Percentiles rank a stretch among this genome's conserved stretches.
These are phyloP conservation scores for Rhynchotus rufescens DNA, from an alignment of 2,797 vertebrate genomes.

Conservation along the genomic window DNA sequence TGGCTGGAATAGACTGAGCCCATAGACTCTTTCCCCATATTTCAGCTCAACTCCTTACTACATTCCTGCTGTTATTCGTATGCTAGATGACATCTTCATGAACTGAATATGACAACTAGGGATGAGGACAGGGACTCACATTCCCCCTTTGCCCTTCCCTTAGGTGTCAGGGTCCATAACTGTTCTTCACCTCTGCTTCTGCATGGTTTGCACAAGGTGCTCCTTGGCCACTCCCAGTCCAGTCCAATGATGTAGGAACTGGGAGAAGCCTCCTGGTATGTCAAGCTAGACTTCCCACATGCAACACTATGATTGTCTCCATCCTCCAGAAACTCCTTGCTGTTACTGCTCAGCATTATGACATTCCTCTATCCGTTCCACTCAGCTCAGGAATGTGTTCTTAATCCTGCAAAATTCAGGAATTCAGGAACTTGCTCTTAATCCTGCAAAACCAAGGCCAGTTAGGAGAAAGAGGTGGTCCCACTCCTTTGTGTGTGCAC, in stretches of 20 bases:
- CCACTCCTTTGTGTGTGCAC: neutral
- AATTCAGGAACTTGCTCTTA: neutral
- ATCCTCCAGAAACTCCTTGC: neutral
- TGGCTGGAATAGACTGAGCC: neutral
- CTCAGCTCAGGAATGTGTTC: neutral
- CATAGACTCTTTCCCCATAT: neutral
- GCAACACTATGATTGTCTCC: neutral
- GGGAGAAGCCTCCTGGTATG: neutral
- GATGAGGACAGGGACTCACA: neutral
- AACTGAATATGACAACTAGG: neutral
- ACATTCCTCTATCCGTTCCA: neutral
- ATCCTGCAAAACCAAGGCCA: neutral
- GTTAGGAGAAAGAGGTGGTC: neutral
- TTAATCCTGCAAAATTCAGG: neutral
- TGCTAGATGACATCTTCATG: neutral
- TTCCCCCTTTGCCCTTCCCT: neutral
- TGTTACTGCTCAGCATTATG: neutral
- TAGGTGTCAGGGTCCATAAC: neutral
- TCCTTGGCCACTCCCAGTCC: neutral
- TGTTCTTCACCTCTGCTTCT: neutral
- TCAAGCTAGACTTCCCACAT: neutral
- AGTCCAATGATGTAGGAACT: neutral
- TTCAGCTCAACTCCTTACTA: neutral
- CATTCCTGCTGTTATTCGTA: fast-evolving
- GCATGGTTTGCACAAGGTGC: neutral